Evolutionary conservation across 2,113 vertebrate species (phyloP).

Genomic region (Myiopsitta monachus): DNA sequence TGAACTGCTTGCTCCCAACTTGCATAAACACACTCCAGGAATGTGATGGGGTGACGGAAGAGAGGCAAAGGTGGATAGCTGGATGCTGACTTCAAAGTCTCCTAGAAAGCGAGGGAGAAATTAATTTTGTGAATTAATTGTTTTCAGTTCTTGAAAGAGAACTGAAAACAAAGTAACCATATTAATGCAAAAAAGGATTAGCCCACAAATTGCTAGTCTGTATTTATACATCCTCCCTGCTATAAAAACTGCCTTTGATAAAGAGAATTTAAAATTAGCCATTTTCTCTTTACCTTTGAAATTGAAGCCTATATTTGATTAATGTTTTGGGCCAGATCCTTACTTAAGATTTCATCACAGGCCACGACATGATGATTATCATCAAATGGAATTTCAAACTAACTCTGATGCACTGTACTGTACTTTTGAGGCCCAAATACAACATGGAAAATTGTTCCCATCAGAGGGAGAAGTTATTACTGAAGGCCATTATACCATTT

Average conservation of each 20-base stretch:
- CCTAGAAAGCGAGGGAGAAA: background rate
- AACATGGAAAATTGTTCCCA: background rate
- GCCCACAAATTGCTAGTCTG: conserved; percentile 3
- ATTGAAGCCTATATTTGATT: background rate
- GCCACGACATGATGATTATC: background rate
- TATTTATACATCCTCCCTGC: background rate
- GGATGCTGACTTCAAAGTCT: conserved; percentile 33
- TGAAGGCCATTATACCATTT: background rate
- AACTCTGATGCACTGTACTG: background rate
- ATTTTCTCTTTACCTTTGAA: background rate
- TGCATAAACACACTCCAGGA: background rate
- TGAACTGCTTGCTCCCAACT: background rate
- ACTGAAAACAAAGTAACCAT: conserved; percentile 39
- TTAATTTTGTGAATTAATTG: background rate
- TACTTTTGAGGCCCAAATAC: background rate
- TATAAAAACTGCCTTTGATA: background rate
- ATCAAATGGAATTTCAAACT: background rate
- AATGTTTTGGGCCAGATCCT: background rate
- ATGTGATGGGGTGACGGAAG: background rate
- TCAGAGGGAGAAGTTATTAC: background rate
- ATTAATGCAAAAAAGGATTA: conserved; percentile 33
- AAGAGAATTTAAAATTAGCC: background rate
- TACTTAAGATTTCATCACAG: background rate
- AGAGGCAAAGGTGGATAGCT: background rate
- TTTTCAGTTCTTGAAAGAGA: background rate